A percentile compares a stretch with the other conserved stretches of the same genome.
These are phyloP conservation scores for Melipona beecheii DNA, from an alignment of 2,888 invertebrate species.

Conservation along the genomic window DNA sequence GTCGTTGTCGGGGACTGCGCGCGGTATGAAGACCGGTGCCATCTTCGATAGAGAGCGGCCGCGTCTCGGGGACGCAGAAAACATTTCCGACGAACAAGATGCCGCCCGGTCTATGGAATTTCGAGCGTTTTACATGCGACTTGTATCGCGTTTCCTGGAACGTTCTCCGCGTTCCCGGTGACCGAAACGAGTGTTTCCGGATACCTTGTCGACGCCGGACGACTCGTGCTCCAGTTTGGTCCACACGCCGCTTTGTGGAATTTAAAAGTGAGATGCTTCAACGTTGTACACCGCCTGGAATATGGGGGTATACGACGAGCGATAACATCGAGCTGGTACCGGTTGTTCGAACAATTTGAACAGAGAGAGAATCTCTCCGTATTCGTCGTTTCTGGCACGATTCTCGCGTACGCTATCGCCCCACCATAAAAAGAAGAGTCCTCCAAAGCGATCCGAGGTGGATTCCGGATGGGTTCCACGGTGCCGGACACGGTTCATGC, in stretches of 20 bases:
- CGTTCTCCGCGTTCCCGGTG: slow-evolving; percentile 17
- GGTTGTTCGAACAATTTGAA: not conserved
- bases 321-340: not conserved
- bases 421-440: slow-evolving; percentile 13
- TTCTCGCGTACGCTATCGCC: slow-evolving; percentile 45
- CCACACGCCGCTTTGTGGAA: not conserved
- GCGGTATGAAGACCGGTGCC: slow-evolving; percentile 57
- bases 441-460: slow-evolving; percentile 15
- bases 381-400: slow-evolving; percentile 6
- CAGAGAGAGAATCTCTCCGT: slow-evolving; percentile 1
- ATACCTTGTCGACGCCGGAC: not conserved
- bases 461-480: slow-evolving; percentile 44
- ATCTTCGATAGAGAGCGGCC: slow-evolving; percentile 47
- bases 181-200: not conserved
- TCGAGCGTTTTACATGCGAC: slow-evolving; percentile 35
- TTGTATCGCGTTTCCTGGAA: slow-evolving; percentile 47
- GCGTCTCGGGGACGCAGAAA: slow-evolving; percentile 60
- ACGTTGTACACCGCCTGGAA: not conserved
- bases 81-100: slow-evolving; percentile 51
- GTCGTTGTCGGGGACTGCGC: slow-evolving; percentile 22
- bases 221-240: not conserved
- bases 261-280: not conserved
- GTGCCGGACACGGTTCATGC: slow-evolving; percentile 51
- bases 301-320: not conserved
- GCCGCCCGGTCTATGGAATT: slow-evolving; percentile 25